Conservation (phyloP, 2,113 vertebrate species). For the Eonycteris spelaea region DNA sequence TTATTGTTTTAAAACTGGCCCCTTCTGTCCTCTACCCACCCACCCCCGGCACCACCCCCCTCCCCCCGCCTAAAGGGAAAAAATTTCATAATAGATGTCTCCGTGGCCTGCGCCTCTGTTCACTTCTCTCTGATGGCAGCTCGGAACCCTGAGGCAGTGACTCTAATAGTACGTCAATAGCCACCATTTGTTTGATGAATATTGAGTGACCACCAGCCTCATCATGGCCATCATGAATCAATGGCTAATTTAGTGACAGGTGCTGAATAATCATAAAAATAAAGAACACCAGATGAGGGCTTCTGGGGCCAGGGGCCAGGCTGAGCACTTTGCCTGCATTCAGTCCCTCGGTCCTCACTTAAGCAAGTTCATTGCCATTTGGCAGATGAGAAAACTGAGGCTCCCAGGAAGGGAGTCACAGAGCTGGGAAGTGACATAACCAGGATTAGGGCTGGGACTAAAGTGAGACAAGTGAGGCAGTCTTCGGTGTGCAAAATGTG, state of each 20-base stretch:
- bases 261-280: background rate
- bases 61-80: constrained; percentile 7
- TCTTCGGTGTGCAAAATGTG: background rate
- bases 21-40: constrained; percentile 48
- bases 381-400: background rate
- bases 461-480: no score
- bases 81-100: background rate
- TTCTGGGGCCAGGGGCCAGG: background rate
- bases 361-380: background rate
- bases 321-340: fast-evolving
- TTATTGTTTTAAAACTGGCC: constrained; percentile 78
- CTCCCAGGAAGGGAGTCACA: background rate
- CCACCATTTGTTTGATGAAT: background rate
- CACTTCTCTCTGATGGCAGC: background rate
- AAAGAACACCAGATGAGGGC: fast-evolving
- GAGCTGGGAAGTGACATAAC: background rate
- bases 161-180: fast-evolving
- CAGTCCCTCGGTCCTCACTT: background rate
- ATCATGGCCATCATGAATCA: fast-evolving
- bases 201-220: background rate
- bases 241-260: background rate
- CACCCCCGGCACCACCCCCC: background rate
- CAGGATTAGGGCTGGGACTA: no score
- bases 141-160: background rate
- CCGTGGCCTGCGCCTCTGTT: background rate